These are phyloP conservation scores for Orthosia incerta DNA, from an alignment of 2,888 invertebrate genomes.

Conservation along the genomic window DNA sequence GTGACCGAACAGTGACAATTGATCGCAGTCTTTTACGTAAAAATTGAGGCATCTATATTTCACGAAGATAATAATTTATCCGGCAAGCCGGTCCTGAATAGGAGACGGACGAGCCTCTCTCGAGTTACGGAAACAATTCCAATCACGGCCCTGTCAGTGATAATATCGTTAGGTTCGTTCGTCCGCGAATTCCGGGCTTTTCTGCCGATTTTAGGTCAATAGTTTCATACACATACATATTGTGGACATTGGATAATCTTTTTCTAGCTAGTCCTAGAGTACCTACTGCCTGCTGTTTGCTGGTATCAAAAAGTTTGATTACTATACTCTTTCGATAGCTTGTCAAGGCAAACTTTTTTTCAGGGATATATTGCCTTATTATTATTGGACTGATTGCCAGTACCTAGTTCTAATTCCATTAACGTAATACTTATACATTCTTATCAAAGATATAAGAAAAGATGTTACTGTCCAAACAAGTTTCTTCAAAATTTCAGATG, in stretches of 20 bases:
- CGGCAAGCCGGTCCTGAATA: slow-evolving; percentile 18
- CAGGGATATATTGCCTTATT: neutral
- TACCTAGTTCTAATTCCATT: neutral
- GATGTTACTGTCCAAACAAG: slow-evolving; percentile 6
- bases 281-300: neutral
- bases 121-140: slow-evolving; percentile 23
- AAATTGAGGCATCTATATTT: slow-evolving; percentile 20
- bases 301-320: neutral
- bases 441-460: neutral
- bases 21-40: slow-evolving; percentile 6
- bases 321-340: neutral
- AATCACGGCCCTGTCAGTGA: neutral
- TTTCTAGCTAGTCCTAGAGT: neutral
- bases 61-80: neutral
- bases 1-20: neutral
- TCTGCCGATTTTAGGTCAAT: neutral
- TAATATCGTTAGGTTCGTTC: slow-evolving; percentile 24
- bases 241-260: neutral
- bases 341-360: too few species aligned
- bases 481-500: slow-evolving; percentile 17
- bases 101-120: slow-evolving; percentile 12
- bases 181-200: neutral
- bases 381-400: neutral
- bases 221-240: neutral
- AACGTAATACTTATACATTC: too few species aligned